A percentile compares a stretch with the other conserved stretches of the same genome.
Conservation (phyloP, 2,797 vertebrate genomes). For the Scolopax rusticola region DNA sequence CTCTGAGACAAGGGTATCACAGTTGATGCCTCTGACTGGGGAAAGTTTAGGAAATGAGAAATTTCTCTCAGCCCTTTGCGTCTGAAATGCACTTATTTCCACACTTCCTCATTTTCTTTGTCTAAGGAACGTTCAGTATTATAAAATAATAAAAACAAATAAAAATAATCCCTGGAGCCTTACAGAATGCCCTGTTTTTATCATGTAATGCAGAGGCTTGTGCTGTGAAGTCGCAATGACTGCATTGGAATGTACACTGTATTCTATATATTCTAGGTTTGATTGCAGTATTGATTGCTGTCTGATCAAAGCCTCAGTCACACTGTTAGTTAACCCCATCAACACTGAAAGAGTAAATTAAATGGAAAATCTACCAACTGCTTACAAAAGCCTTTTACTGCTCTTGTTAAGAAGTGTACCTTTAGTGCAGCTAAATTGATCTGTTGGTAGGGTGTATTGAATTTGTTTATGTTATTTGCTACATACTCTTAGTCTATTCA, state of each 20-base stretch:
- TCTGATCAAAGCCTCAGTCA: not conserved
- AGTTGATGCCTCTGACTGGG: not conserved
- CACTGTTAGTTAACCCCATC: not conserved
- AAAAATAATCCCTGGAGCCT: not conserved
- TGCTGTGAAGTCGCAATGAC: not conserved
- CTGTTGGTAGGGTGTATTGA: not conserved
- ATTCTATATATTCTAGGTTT: not conserved
- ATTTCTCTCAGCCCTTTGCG: not conserved
- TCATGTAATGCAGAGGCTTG: not conserved
- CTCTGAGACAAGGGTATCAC: not conserved
- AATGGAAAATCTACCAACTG: not conserved
- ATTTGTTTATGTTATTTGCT: not conserved
- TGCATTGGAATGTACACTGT: not conserved
- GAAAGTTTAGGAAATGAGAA: not conserved
- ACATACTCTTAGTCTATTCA: not conserved
- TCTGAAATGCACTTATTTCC: not conserved
- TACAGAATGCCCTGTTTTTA: not conserved
- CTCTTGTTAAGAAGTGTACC: not conserved
- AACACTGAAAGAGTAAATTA: not conserved
- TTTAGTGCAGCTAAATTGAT: not conserved
- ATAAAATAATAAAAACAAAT: not conserved
- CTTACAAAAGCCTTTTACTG: not conserved
- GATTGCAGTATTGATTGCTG: not conserved
- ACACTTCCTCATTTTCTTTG: not conserved
- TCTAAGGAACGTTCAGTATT: not conserved